These are phyloP conservation scores for Pharmacophagus antenor DNA, from an alignment of 2,888 invertebrate genomes.

Conservation along the genomic window DNA sequence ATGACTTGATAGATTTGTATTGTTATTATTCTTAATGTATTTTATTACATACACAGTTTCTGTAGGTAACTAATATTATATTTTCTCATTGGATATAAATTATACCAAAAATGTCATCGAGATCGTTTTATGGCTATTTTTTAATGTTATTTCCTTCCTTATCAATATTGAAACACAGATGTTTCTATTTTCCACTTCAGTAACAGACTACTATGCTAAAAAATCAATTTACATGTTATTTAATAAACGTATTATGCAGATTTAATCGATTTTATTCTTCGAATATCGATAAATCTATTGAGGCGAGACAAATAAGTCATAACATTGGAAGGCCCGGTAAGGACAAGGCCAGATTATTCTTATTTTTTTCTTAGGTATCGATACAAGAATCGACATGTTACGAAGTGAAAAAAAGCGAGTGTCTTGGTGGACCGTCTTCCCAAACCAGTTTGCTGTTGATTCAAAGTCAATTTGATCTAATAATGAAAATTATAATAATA, in stretches of 20 bases:
- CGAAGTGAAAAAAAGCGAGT: slow-evolving; percentile 35
- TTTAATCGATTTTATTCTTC: slow-evolving; percentile 61
- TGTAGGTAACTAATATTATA: slow-evolving; percentile 30
- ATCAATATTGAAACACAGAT: slow-evolving; percentile 50
- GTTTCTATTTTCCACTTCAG: slow-evolving; percentile 51
- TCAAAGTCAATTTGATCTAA: slow-evolving; percentile 21
- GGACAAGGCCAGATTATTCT: slow-evolving; percentile 54
- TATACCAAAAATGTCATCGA: slow-evolving; percentile 52
- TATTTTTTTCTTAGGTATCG: slow-evolving; percentile 46
- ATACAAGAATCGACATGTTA: slow-evolving; percentile 53
- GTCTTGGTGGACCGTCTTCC: slow-evolving; percentile 31
- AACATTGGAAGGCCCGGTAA: slow-evolving; percentile 67
- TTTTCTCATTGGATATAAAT: slow-evolving; percentile 39
- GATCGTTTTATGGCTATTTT: slow-evolving; percentile 45
- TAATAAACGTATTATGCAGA: slow-evolving; percentile 71
- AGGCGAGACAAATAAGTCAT: slow-evolving; percentile 77
- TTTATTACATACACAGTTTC: slow-evolving; percentile 19
- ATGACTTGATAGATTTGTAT: slow-evolving; percentile 19
- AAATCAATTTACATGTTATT: slow-evolving; percentile 69
- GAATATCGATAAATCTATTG: slow-evolving; percentile 67
- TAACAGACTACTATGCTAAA: slow-evolving; percentile 48
- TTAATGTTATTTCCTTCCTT: slow-evolving; percentile 60
- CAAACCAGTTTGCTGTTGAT: slow-evolving; percentile 34
- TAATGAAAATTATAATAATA: slow-evolving; percentile 3
- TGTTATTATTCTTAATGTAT: slow-evolving; percentile 19